phyloP scores from a whole-genome alignment of 2,113 vertebrate genomes.

The Phalacrocorax carbo region DNA sequence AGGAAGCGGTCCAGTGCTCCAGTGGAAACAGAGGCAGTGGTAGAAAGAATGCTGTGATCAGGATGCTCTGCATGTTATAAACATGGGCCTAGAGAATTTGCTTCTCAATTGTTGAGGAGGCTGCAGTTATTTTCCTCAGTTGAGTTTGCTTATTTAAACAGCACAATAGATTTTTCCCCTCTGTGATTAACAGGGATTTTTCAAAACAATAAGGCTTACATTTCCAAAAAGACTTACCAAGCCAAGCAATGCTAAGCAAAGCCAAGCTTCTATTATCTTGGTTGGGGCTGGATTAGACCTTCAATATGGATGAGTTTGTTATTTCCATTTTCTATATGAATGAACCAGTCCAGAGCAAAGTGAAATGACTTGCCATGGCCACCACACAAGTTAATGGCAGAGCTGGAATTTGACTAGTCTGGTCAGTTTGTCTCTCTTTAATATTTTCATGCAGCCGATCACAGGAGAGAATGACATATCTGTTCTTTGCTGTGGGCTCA shows the following conservation, averaged over 20 bases:
- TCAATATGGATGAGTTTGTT: neutral
- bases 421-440: neutral
- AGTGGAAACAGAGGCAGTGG: neutral
- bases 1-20: neutral
- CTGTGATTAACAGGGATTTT: neutral
- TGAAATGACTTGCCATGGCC: neutral
- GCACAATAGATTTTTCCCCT: neutral
- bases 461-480: neutral
- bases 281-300: neutral
- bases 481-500: neutral
- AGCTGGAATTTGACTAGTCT: neutral
- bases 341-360: neutral
- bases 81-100: neutral
- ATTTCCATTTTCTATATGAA: slow-evolving; percentile 3
- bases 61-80: neutral
- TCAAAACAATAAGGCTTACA: neutral
- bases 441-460: neutral
- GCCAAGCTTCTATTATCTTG: neutral
- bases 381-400: neutral
- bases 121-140: neutral
- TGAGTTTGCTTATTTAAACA: slow-evolving; percentile 9
- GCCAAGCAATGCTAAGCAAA: slow-evolving; percentile 1
- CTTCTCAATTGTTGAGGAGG: neutral
- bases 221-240: neutral
- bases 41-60: neutral